Conservation (phyloP, 2,888 invertebrate genomes). For the Mycalesis mineus region DNA sequence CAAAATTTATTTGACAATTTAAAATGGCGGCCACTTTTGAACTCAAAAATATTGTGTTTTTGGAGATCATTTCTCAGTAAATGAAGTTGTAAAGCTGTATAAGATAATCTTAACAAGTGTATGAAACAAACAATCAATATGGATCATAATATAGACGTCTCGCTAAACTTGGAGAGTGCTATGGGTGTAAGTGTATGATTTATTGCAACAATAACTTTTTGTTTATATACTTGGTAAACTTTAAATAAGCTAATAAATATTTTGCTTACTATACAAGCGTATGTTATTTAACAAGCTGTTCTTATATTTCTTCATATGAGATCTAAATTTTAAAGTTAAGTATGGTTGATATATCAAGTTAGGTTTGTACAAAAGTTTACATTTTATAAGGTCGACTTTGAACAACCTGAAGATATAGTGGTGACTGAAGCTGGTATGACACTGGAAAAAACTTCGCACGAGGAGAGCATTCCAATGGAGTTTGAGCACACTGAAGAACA, state of each 20-base stretch:
- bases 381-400: slow-evolving; percentile 61
- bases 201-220: neutral
- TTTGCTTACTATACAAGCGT: too few relatives aligned
- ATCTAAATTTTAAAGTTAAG: neutral
- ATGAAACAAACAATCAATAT: slow-evolving; percentile 38
- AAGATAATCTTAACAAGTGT: slow-evolving; percentile 1
- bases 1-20: slow-evolving; percentile 62
- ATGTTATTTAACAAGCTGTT: too few relatives aligned
- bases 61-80: slow-evolving; percentile 26
- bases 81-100: slow-evolving; percentile 13
- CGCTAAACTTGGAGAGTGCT: slow-evolving; percentile 58
- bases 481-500: slow-evolving; percentile 62
- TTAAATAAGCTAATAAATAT: too few relatives aligned
- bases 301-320: neutral
- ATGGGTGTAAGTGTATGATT: slow-evolving; percentile 56
- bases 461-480: slow-evolving; percentile 59
- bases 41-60: slow-evolving; percentile 50
- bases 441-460: slow-evolving; percentile 45
- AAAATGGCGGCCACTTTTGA: slow-evolving; percentile 78
- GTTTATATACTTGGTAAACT: neutral
- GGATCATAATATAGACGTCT: slow-evolving; percentile 68
- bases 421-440: slow-evolving; percentile 55
- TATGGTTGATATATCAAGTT: neutral
- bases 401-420: slow-evolving; percentile 49
- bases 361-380: slow-evolving; percentile 1